Conservation (phyloP, 2,113 vertebrate genomes). For the Vanacampus margaritifer region DNA sequence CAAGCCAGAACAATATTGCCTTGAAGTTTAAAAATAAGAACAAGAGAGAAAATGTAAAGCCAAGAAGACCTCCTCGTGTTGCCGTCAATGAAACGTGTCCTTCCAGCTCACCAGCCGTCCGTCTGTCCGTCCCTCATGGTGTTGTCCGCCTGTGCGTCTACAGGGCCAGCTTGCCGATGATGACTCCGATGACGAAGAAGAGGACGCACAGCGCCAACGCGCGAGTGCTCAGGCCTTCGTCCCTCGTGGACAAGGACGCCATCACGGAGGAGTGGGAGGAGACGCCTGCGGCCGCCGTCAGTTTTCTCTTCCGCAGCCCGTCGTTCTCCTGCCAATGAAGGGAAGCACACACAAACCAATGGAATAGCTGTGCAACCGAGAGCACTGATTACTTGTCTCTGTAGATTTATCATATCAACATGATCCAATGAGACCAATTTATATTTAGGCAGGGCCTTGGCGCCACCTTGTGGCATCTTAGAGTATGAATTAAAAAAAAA, state of each 20-base stretch:
- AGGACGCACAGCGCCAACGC: slow-evolving; percentile 85
- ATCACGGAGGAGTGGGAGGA: slow-evolving; percentile 59
- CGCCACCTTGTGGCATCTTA: too few relatives aligned
- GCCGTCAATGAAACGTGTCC: slow-evolving; percentile 36
- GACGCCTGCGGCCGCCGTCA: slow-evolving; percentile 46
- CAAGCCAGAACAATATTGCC: slow-evolving; percentile 54
- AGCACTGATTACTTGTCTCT: neutral
- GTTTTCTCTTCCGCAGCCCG: slow-evolving; percentile 86
- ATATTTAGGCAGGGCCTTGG: too few relatives aligned
- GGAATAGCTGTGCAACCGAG: neutral
- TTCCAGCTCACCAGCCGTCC: slow-evolving; percentile 35
- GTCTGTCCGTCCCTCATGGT: slow-evolving; percentile 34
- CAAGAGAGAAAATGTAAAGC: slow-evolving; percentile 52
- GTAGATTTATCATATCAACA: neutral
- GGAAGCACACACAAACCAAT: neutral
- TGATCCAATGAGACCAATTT: too few relatives aligned
- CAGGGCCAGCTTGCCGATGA: slow-evolving; percentile 92
- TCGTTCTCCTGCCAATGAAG: slow-evolving; percentile 79
- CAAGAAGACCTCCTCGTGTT: slow-evolving; percentile 43
- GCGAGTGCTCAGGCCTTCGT: slow-evolving; percentile 83
- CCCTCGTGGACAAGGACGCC: slow-evolving; percentile 71
- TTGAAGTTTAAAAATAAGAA: slow-evolving; percentile 42
- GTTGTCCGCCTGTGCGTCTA: slow-evolving; percentile 74
- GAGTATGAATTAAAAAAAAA: too few relatives aligned
- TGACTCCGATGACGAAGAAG: slow-evolving; percentile 92